Evolutionary conservation across 2,888 invertebrate species (phyloP).

Genomic region (Rhaphigaster nebulosa): DNA sequence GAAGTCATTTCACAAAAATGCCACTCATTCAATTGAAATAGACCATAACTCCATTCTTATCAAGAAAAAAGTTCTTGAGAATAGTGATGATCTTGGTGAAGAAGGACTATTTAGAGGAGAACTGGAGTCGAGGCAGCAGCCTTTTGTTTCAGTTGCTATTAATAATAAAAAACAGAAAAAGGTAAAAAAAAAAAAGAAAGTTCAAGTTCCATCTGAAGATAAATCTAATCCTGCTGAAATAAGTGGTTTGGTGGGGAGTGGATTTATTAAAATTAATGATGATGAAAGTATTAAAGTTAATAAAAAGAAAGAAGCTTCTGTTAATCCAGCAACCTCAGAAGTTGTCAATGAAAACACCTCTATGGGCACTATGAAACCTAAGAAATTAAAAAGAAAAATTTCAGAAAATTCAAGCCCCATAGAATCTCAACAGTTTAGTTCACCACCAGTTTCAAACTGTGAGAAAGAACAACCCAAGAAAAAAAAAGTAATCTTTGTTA

Average conservation of each 20-base stretch:
- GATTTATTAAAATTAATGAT: background rate
- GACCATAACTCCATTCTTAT: background rate
- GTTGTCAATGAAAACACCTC: background rate
- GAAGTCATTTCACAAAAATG: background rate
- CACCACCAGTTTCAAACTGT: background rate
- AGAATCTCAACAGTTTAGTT: background rate
- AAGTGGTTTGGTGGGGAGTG: background rate
- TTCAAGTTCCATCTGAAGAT: background rate
- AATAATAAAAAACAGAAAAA: conserved; percentile 1
- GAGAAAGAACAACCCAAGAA: conserved; percentile 29
- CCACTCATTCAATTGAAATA: background rate
- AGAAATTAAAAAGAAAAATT: conserved; percentile 20
- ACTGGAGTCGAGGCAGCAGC: too few relatives aligned
- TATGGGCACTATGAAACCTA: background rate
- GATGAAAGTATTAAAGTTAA: background rate
- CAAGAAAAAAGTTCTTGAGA: background rate
- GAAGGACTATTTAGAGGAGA: background rate
- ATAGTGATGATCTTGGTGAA: background rate
- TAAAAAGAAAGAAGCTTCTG: background rate
- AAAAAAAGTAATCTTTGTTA: background rate
- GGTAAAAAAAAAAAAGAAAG: background rate
- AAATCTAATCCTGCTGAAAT: background rate
- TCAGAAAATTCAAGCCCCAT: background rate
- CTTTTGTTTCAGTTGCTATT: background rate
- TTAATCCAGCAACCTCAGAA: background rate